Conservation (phyloP, 2,888 invertebrate species). For the Agriotes lineatus region DNA sequence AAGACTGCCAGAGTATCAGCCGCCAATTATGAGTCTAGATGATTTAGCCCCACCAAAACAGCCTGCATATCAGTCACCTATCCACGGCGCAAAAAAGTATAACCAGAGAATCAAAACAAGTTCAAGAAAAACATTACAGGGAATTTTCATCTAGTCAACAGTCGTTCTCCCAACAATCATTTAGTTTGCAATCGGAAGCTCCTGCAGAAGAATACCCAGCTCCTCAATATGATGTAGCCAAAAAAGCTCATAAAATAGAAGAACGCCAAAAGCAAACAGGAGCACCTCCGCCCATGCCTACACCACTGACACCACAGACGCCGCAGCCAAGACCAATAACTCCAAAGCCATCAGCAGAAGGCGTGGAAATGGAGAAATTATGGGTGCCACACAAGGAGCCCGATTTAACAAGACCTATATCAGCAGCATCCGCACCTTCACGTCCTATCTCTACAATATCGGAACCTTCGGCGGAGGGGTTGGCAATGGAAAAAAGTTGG, state of each 20-base stretch:
- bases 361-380: slow-evolving; percentile 76
- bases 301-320: background rate
- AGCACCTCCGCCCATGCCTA: background rate
- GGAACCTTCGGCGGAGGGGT: slow-evolving; percentile 68
- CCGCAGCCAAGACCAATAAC: slow-evolving; percentile 60
- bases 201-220: slow-evolving; percentile 79
- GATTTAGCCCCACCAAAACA: background rate
- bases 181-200: slow-evolving; percentile 75
- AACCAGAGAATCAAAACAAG: background rate
- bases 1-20: slow-evolving; percentile 13
- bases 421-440: slow-evolving; percentile 41
- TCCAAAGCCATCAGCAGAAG: slow-evolving; percentile 74
- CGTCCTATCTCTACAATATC: slow-evolving; percentile 61
- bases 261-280: slow-evolving; percentile 70
- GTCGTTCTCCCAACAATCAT: slow-evolving; percentile 61
- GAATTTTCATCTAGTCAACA: slow-evolving; percentile 19
- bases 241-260: slow-evolving; percentile 72
- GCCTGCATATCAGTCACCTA: too few relatives aligned
- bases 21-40: slow-evolving; percentile 4
- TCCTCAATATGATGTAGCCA: slow-evolving; percentile 69
- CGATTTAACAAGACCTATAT: slow-evolving; percentile 54
- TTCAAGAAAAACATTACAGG: background rate
- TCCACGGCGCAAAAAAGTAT: slow-evolving; percentile 13
- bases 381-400: slow-evolving; percentile 68
- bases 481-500: slow-evolving; percentile 72